A percentile compares a stretch with the other conserved stretches of the same genome.
phyloP scores from a whole-genome alignment of 2,888 invertebrate species.

The Drosophila paracracens region DNA sequence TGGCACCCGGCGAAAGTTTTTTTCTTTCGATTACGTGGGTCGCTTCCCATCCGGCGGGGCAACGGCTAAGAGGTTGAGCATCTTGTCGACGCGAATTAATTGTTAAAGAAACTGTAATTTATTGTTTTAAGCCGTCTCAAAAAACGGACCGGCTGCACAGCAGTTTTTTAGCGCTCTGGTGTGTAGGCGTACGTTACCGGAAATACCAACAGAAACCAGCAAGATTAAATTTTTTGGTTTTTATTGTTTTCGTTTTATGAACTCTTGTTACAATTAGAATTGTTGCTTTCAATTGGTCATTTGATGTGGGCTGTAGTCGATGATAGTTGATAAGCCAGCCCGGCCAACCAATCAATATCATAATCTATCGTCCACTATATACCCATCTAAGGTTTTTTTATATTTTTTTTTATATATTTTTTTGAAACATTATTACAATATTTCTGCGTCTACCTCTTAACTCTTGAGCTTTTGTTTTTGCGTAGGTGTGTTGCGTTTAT shows the following conservation, averaged over 20 bases:
- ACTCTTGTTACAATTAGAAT: conserved; percentile 64
- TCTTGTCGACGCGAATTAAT: conserved; percentile 71
- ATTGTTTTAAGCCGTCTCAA: conserved; percentile 61
- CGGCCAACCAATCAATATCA: conserved; percentile 18
- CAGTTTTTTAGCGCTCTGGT: background rate
- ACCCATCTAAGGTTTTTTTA: conserved; percentile 4
- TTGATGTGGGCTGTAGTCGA: conserved; percentile 52
- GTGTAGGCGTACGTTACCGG: conserved; percentile 55
- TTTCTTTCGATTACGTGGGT: conserved; percentile 53
- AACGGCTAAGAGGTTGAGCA: background rate
- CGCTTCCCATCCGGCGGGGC: conserved; percentile 41
- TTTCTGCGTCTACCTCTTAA: background rate
- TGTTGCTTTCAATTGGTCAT: conserved; percentile 53
- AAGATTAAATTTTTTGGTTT: conserved; percentile 29
- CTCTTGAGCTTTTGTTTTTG: conserved; percentile 37
- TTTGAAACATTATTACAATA: conserved; percentile 17
- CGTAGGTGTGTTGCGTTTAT: conserved; percentile 59
- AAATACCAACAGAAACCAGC: conserved; percentile 52
- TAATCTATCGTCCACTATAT: conserved; percentile 8
- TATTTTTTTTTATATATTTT: background rate
- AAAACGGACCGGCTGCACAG: conserved; percentile 3
- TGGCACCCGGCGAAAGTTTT: conserved; percentile 68
- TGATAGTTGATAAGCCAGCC: conserved; percentile 43
- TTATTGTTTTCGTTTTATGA: conserved; percentile 35
- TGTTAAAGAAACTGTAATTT: conserved; percentile 70